Base-by-base conservation (phyloP, 1,140 invertebrate genomes). In the Homarus americanus region DNA sequence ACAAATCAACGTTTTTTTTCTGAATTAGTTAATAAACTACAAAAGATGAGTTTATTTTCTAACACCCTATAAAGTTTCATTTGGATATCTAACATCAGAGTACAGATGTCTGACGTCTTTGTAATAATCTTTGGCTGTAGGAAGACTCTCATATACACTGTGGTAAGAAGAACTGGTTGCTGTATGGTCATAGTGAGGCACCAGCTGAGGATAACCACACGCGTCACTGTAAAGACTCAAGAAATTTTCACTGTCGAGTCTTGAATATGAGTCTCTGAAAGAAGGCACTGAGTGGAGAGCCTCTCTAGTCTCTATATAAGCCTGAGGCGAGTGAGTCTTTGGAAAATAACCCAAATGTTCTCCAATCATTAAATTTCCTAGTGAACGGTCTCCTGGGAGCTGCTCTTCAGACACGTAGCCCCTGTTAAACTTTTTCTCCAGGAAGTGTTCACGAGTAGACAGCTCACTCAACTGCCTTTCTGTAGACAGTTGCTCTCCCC, bases 171-270 rank as follows among this genome's bases (percentile, higher is more conserved):
- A n/a, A n/a, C n/a, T n/a, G n/a, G n/a, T n/a, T n/a, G n/a, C n/a
- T n/a, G n/a, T n/a, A n/a, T n/a, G n/a, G n/a, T n/a, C n/a, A n/a
- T n/a, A n/a, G n/a, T n/a, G n/a, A n/a, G n/a, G n/a, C n/a, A n/a
- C n/a, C n/a, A n/a, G n/a, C n/a, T n/a, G n/a, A n/a, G n/a, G n/a
- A n/a, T n/a, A n/a, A n/a, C n/a, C n/a, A n/a, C n/a, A n/a, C n/a
- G n/a, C n/a, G n/a, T n/a, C n/a, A n/a, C 41, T 12, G 78, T 80
- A 80, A 15, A 80, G 41, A 20, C 78, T 80, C 24, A 80, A 40
- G 24, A n/a, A 36, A 7, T 53, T 53, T 36, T 80, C 78, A 28
- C 28, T 9, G 7, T 80, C 78, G 1, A 15, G n/a, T 40, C 44
- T 49, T 1, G 78, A 3, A 28, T 32, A 34, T 24, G 44, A 80